These are phyloP conservation scores for Lasioglossum oenotherae DNA, from an alignment of 2,888 invertebrate species.

Conservation along the genomic window DNA sequence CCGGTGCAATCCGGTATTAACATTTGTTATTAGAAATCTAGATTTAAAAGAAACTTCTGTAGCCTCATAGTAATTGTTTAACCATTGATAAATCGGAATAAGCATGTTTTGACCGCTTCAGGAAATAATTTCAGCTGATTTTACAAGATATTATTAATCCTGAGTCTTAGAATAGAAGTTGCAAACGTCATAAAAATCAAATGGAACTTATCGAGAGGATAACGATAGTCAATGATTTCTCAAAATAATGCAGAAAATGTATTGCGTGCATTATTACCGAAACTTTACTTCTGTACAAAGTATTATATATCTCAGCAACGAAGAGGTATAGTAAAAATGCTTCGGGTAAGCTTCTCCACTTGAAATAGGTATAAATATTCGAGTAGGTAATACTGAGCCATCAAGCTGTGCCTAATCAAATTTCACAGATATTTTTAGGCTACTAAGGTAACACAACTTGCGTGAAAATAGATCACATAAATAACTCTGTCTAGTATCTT, in stretches of 20 bases:
- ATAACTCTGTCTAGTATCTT: constrained; percentile 55
- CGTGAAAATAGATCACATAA: constrained; percentile 63
- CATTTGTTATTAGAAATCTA: not conserved
- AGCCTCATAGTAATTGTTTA: not conserved
- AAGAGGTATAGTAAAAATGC: not conserved
- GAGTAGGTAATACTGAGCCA: constrained; percentile 49
- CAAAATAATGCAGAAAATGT: not conserved
- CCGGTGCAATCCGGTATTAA: not conserved
- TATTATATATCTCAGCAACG: not conserved
- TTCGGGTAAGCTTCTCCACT: not conserved
- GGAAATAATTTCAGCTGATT: too few species aligned
- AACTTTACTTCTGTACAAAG: not conserved
- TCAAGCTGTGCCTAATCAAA: constrained; percentile 63
- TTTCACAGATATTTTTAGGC: constrained; percentile 69
- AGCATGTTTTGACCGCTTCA: not conserved
- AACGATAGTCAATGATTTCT: not conserved
- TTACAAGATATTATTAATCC: not conserved
- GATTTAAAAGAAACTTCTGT: not conserved
- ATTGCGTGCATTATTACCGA: not conserved
- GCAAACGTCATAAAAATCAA: not conserved
- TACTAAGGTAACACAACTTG: constrained; percentile 67
- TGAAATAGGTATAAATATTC: constrained; percentile 34
- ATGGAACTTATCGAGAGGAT: not conserved
- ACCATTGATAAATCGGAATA: not conserved
- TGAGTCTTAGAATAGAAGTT: not conserved